Evolutionary conservation across 2,797 vertebrate genomes (phyloP).

Genomic region (Rhynchonycteris naso): DNA sequence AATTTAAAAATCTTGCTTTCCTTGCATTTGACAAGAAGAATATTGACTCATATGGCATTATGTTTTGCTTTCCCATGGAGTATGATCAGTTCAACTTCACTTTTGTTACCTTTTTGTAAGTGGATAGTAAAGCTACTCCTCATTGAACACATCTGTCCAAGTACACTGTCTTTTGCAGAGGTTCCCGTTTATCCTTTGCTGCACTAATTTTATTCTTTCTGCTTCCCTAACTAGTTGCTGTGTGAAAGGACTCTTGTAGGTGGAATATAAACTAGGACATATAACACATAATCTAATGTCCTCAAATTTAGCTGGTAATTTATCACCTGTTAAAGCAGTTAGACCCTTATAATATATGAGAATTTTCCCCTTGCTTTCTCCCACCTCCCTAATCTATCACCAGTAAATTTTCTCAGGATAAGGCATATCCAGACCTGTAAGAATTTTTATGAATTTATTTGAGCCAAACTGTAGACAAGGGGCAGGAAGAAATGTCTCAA

Average conservation of each 20-base stretch:
- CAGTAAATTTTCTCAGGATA: too few species aligned
- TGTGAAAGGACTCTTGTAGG: not conserved
- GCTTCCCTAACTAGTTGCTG: not conserved
- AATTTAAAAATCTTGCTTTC: not conserved
- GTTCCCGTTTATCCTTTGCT: not conserved
- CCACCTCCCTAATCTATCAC: too few species aligned
- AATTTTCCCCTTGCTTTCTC: not conserved
- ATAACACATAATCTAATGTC: not conserved
- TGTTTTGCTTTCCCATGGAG: not conserved
- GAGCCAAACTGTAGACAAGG: too few species aligned
- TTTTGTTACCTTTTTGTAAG: not conserved
- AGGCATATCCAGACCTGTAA: too few species aligned
- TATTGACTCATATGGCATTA: not conserved
- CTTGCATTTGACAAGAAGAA: not conserved
- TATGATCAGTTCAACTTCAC: not conserved
- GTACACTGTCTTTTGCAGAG: not conserved
- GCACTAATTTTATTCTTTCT: not conserved
- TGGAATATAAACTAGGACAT: not conserved
- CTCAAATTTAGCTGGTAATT: not conserved
- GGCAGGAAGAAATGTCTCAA: too few species aligned
- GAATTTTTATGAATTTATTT: too few species aligned
- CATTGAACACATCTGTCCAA: not conserved
- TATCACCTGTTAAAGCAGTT: not conserved
- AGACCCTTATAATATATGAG: not conserved
- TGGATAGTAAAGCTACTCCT: not conserved